Percentiles rank a stretch among this genome's conserved stretches.
phyloP scores from a whole-genome alignment of 2,888 invertebrate species.

The Pediacus dermestoides region DNA sequence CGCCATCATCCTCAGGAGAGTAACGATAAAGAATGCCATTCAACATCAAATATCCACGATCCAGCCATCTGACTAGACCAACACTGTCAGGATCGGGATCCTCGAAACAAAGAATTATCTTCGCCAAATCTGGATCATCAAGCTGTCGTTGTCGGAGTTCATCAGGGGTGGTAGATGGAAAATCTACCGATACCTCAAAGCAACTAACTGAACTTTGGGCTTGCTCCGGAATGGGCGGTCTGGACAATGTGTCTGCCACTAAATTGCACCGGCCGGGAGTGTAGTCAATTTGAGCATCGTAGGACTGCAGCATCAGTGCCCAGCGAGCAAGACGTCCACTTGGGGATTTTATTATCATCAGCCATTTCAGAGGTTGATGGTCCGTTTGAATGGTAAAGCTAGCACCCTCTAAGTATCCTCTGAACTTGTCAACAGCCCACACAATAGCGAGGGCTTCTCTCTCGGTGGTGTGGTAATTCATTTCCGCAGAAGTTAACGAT shows the following conservation, averaged over 20 bases:
- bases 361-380: slow-evolving; percentile 49
- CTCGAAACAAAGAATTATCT: slow-evolving; percentile 25
- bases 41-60: slow-evolving; percentile 27
- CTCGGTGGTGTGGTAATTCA: slow-evolving; percentile 24
- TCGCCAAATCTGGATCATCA: slow-evolving; percentile 23
- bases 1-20: slow-evolving; percentile 15
- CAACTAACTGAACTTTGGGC: slow-evolving; percentile 4
- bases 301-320: slow-evolving; percentile 45
- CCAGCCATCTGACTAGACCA: slow-evolving; percentile 18
- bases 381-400: slow-evolving; percentile 43
- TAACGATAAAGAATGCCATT: slow-evolving; percentile 25
- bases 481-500: too few species aligned
- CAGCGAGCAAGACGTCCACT: slow-evolving; percentile 48
- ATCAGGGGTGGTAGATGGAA: neutral
- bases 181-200: slow-evolving; percentile 1
- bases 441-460: slow-evolving; percentile 26
- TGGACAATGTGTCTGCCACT: slow-evolving; percentile 19
- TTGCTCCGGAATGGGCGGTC: slow-evolving; percentile 6
- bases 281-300: slow-evolving; percentile 29
- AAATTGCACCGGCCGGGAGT: slow-evolving; percentile 16
- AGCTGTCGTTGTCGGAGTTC: slow-evolving; percentile 20
- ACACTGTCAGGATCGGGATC: slow-evolving; percentile 9
- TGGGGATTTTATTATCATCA: slow-evolving; percentile 32
- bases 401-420: slow-evolving; percentile 43
- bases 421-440: slow-evolving; percentile 42